These are phyloP conservation scores for Diadophis punctatus DNA, from an alignment of 2,113 vertebrate genomes.

Conservation along the genomic window DNA sequence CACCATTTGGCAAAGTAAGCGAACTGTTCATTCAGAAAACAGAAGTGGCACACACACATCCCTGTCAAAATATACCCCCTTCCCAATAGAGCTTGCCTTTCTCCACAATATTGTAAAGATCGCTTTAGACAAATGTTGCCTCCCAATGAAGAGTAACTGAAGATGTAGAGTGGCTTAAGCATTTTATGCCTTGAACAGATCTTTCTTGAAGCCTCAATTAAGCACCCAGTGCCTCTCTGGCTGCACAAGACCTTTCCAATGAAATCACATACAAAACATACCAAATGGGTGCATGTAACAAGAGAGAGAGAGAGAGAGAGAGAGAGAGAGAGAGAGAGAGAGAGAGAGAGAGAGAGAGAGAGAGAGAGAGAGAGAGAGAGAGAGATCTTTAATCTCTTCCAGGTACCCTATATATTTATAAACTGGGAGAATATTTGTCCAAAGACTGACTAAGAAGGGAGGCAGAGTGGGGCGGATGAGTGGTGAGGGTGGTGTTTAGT, in stretches of 20 bases:
- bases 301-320: not conserved
- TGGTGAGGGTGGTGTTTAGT: not conserved
- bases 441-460: slow-evolving; percentile 10
- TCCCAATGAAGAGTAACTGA: not conserved
- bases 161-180: not conserved
- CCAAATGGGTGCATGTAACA: not conserved
- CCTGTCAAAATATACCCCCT: not conserved
- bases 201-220: not conserved
- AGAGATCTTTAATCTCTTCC: slow-evolving; percentile 21
- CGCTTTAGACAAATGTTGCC: not conserved
- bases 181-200: not conserved
- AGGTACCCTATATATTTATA: slow-evolving; percentile 38
- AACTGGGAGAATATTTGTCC: slow-evolving; percentile 41
- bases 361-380: not conserved
- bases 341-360: not conserved
- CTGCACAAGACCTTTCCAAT: not conserved
- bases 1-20: not conserved
- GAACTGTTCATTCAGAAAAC: not conserved
- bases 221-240: not conserved
- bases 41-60: not conserved
- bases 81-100: not conserved
- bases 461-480: not conserved
- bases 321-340: slow-evolving; percentile 30
- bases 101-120: not conserved
- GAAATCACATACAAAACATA: not conserved